Evolutionary conservation across 1,140 invertebrate species (phyloP), one percentile per base, ranked within the genome.

Genomic region (Diachasma alloeum): DNA sequence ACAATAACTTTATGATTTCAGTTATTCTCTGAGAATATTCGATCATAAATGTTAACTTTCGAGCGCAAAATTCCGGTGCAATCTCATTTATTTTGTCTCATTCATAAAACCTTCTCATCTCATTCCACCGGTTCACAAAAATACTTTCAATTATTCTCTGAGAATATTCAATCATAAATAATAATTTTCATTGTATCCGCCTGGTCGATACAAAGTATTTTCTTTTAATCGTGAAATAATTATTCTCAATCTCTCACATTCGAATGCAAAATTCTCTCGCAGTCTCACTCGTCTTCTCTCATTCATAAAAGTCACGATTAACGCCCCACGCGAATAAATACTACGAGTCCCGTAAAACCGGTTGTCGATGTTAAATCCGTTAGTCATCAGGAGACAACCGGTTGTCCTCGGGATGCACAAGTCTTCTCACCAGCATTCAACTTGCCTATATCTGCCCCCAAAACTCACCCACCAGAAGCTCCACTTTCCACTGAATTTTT

Each of bases 341-440:
- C 77, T 75, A 67, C 69, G 71, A 78, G 66, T 77, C 81, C 72
- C 70, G 79, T 72, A 69, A 83, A 86, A 87, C 86, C 85, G 86
- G 86, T 87, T 86, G 78, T 79, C 22, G 15, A 26, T 63, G 10
- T 0, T 56, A 79, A 81, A 42, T 53, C 48, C 77, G 78, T 79
- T 79, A 81, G 59, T 80, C 78, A 82, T 81, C 78, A 10, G 10
- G 24, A 63, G 69, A 46, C 74, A 74, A 84, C 79, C 80, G 80
- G 80, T 82, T 83, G 76, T 83, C 81, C 80, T 76, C 63, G 31
- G 37, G 77, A 66, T 70, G 78, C 80, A 82, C 17, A 19, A 59
- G 53, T 31, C 31, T 31, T 31, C 31, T 31, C 53, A 59, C 22
- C 1, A 46, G 11, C 10, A 1, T 11, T 46, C 44, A 2, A 46